These are phyloP conservation scores for Platysternon megacephalum DNA, from an alignment of 2,113 vertebrate species.

Conservation along the genomic window DNA sequence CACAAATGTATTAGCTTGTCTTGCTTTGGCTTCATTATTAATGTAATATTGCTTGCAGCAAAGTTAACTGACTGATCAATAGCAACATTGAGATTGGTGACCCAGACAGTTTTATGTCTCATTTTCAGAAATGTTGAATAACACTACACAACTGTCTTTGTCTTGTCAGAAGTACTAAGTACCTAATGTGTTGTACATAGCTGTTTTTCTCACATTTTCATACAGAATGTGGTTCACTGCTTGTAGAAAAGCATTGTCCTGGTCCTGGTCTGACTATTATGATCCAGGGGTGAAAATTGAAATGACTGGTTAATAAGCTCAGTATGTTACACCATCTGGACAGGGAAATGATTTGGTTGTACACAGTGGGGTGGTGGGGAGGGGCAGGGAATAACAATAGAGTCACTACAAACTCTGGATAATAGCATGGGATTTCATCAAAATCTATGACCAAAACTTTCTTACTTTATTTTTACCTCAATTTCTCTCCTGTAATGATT, in stretches of 20 bases:
- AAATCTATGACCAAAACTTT: neutral
- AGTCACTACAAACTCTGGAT: neutral
- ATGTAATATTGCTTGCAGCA: neutral
- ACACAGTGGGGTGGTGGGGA: neutral
- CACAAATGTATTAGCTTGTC: neutral
- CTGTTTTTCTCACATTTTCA: neutral
- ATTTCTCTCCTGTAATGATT: neutral
- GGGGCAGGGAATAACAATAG: neutral
- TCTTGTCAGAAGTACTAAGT: neutral
- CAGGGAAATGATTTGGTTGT: fast-evolving
- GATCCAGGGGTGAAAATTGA: neutral
- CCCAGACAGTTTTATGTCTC: conserved; percentile 4
- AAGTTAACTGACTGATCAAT: conserved; percentile 34
- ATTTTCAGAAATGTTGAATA: neutral
- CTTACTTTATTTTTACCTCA: neutral
- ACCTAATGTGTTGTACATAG: neutral
- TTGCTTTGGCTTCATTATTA: conserved; percentile 22
- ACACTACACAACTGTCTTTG: neutral
- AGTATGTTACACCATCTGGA: neutral
- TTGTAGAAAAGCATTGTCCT: neutral
- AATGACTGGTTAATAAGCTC: neutral
- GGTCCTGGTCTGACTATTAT: fast-evolving
- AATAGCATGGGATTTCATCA: neutral
- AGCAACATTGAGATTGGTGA: conserved; percentile 4
- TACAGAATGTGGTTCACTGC: fast-evolving